Percentiles rank a stretch among this genome's conserved stretches.
Conservation (phyloP, 2,113 vertebrate genomes). For the Sarotherodon lohbergeri region DNA sequence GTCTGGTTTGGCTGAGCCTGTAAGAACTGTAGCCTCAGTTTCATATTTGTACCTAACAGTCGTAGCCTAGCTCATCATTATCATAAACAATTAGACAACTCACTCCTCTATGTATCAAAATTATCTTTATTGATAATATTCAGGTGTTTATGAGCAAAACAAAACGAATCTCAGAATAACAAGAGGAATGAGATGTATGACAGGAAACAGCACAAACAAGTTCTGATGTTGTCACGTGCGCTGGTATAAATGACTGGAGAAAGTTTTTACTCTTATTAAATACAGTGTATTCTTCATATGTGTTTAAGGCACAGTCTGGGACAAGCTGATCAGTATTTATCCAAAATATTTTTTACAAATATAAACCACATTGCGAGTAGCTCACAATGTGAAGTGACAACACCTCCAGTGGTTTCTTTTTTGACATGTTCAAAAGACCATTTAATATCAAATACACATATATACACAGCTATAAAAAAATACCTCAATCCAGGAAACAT, state of each 20-base stretch:
- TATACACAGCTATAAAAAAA: conserved; percentile 6
- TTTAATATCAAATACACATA: conserved; percentile 2
- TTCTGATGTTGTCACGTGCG: neutral
- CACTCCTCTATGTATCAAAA: conserved; percentile 32
- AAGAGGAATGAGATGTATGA: neutral
- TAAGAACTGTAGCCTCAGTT: neutral
- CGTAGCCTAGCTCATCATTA: neutral
- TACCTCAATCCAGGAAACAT: neutral
- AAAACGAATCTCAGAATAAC: neutral
- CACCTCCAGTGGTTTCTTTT: neutral
- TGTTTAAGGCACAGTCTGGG: conserved; percentile 53
- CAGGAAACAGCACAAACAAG: neutral
- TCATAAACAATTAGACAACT: neutral
- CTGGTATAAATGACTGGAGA: neutral
- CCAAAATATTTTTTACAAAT: neutral
- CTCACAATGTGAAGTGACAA: neutral
- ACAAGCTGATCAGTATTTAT: neutral
- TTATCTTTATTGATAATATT: conserved; percentile 56
- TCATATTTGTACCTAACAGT: neutral
- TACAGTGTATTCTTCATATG: neutral
- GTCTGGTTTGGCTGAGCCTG: neutral
- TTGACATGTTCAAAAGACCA: neutral
- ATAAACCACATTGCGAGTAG: neutral
- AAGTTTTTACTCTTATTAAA: neutral
- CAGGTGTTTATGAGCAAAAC: neutral